Conservation (phyloP, 1,140 invertebrate species). For the Temnothorax nylanderi region DNA sequence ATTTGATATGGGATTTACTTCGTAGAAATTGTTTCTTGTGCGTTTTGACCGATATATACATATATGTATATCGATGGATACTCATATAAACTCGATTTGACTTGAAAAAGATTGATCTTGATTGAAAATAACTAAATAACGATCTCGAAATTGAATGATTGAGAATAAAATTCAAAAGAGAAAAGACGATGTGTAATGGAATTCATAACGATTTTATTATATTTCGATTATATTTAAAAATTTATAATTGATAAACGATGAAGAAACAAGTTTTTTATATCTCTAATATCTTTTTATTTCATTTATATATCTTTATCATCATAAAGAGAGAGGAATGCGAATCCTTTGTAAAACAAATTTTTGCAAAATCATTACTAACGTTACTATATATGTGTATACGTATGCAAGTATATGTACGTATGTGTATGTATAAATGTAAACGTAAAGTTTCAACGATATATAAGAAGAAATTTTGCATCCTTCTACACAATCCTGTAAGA, state of each 20-base stretch:
- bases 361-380: too few species aligned
- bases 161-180: not conserved
- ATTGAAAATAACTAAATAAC: not conserved
- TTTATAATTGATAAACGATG: not conserved
- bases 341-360: not conserved
- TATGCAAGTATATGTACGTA: too few species aligned
- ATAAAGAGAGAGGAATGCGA: not conserved
- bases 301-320: not conserved
- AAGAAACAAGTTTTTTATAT: not conserved
- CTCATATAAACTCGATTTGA: not conserved
- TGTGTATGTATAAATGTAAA: too few species aligned
- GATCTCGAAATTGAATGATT: slow-evolving; percentile 4
- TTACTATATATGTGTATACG: too few species aligned
- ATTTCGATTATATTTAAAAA: not conserved
- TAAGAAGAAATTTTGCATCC: not conserved
- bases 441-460: not conserved
- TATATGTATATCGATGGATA: not conserved
- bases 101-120: not conserved
- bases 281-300: not conserved
- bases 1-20: not conserved
- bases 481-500: not conserved
- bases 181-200: not conserved
- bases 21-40: not conserved
- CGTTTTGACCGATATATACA: not conserved
- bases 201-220: not conserved